phyloP scores from a whole-genome alignment of 2,113 vertebrate genomes.

The Beaufortia kweichowensis region DNA sequence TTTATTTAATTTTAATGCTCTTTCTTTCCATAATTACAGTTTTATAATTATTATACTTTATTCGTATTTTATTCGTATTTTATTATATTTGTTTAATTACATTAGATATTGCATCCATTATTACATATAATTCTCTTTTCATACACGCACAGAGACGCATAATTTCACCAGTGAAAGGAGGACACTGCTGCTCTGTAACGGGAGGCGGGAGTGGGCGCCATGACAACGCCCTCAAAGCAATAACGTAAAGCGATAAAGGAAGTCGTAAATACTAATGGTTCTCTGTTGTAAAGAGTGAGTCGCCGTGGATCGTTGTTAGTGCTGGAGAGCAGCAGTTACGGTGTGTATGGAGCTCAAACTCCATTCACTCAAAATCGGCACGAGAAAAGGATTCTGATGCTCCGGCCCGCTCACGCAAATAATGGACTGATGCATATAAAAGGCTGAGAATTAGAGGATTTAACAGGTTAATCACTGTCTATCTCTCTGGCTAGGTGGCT shows the following conservation, averaged over 20 bases:
- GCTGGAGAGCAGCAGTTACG: conserved; percentile 59
- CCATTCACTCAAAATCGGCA: conserved; percentile 30
- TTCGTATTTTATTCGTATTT: too few species aligned
- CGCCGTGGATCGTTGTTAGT: conserved; percentile 67
- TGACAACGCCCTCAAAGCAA: conserved; percentile 67
- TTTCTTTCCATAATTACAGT: too few species aligned
- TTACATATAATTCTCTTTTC: too few species aligned
- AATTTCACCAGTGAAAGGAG: neutral
- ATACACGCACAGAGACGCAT: too few species aligned
- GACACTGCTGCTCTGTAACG: neutral
- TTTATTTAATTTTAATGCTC: too few species aligned
- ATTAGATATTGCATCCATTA: too few species aligned
- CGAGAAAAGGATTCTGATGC: conserved; percentile 43
- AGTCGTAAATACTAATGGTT: conserved; percentile 69
- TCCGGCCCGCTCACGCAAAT: conserved; percentile 2
- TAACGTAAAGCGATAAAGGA: conserved; percentile 64
- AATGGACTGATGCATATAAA: conserved; percentile 50
- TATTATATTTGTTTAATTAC: too few species aligned
- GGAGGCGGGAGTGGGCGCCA: conserved; percentile 28
- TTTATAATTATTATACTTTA: too few species aligned
- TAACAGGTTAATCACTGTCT: conserved; percentile 68
- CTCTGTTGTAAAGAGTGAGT: conserved; percentile 69
- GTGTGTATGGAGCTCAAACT: conserved; percentile 48
- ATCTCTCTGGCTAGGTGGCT: conserved; percentile 73
- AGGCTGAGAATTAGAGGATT: conserved; percentile 66